Evolutionary conservation across 2,888 invertebrate genomes (phyloP).

Genomic region (Athrips mouffetella): DNA sequence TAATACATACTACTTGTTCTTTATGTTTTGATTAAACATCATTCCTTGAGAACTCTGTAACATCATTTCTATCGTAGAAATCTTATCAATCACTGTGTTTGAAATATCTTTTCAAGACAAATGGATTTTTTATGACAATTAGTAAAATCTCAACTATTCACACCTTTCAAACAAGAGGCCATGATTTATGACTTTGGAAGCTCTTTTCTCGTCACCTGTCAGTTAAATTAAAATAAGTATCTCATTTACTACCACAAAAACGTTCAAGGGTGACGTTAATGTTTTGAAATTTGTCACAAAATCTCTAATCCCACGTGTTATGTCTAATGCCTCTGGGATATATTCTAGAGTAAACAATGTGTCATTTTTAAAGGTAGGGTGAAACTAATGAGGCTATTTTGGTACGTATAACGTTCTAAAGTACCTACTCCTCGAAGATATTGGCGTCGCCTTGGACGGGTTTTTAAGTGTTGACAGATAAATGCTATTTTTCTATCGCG

Average conservation of each 20-base stretch:
- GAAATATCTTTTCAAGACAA: no score
- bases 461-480: conserved; percentile 32
- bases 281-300: conserved; percentile 1
- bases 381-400: conserved; percentile 63
- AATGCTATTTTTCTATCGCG: conserved; percentile 23
- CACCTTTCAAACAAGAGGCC: not conserved
- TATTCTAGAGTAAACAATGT: conserved; percentile 63
- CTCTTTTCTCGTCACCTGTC: not conserved
- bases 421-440: conserved; percentile 31
- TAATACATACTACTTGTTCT: no score
- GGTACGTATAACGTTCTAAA: conserved; percentile 36
- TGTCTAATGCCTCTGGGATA: conserved; percentile 46
- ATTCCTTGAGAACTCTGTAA: no score
- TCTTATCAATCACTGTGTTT: not conserved
- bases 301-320: not conserved
- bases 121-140: no score
- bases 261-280: not conserved
- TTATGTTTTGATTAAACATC: no score
- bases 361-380: conserved; percentile 57
- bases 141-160: no score
- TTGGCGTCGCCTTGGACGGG: conserved; percentile 39
- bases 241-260: not conserved
- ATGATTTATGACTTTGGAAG: not conserved
- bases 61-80: no score
- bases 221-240: not conserved